Conservation (phyloP, 1,140 invertebrate genomes). For the Bombus confusus region DNA sequence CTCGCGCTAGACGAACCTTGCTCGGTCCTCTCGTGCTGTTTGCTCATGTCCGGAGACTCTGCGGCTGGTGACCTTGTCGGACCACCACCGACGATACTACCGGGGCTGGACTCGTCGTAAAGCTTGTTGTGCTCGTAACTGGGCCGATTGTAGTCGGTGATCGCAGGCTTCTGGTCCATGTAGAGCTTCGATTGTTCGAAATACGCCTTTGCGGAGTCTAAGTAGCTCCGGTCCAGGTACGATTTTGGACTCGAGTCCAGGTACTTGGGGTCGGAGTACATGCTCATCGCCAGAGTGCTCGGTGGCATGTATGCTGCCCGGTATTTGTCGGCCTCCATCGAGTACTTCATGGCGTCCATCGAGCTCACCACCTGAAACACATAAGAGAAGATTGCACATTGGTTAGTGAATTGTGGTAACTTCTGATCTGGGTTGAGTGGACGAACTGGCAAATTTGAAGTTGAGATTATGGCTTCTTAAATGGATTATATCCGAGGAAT, state of each 20-base stretch:
- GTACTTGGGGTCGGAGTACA: constrained; percentile 88
- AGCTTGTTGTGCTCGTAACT: constrained; percentile 80
- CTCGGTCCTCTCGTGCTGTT: constrained; percentile 82
- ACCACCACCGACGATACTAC: constrained; percentile 71
- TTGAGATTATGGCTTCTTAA: too few species aligned
- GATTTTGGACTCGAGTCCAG: constrained; percentile 85
- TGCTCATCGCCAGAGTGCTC: constrained; percentile 85
- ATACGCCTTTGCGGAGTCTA: constrained; percentile 90
- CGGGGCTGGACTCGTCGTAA: constrained; percentile 89
- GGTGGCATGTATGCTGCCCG: constrained; percentile 87
- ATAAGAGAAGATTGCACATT: background rate
- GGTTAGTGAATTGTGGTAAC: too few species aligned
- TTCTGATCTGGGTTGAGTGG: too few species aligned
- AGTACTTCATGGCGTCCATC: constrained; percentile 91
- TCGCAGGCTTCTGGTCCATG: constrained; percentile 87
- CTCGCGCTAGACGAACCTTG: constrained; percentile 82
- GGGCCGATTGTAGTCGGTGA: constrained; percentile 82
- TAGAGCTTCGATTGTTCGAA: constrained; percentile 90
- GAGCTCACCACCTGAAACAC: constrained; percentile 86
- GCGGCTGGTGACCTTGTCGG: constrained; percentile 83
- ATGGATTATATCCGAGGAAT: too few species aligned
- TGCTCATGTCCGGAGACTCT: constrained; percentile 85
- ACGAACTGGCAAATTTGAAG: too few species aligned
- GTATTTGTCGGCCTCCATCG: constrained; percentile 90
- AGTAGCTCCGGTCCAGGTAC: constrained; percentile 86